Base-by-base conservation (phyloP, 2,888 invertebrate species). In the Pseudoips prasinana region DNA sequence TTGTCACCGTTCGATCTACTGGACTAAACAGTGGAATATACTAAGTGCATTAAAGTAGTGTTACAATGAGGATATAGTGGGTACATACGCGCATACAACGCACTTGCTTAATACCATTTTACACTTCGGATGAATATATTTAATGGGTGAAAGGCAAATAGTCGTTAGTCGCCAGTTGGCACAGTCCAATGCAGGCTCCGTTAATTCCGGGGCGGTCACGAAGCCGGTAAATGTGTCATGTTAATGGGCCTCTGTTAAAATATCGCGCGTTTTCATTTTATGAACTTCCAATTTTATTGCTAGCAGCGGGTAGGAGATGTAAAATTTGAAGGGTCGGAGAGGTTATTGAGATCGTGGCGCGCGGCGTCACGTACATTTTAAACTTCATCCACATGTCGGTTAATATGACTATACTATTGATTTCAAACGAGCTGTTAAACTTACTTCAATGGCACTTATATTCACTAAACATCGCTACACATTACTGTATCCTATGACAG, bases 221-320 rank as follows among this genome's bases (percentile, higher is more conserved):
- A 48, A 58, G 54, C 60, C 66, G 66, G 74, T 72, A 70, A 73
- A 73, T 73, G 72, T 77, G 78, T 76, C 77, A 75, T 75, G 72
- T 73, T 80, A 82, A 82, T 78, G 56, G 64, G 41, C 39, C 48
- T 41, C 55, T 47, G 58, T 64, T 78, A 64, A 78, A 73, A 74
- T 77, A 80, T 73, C 53, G 62, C 68, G 58, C 63, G 50, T 62
- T 69, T 62, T 62, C 64, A 66, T 71, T 75, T 74, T 73, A 76
- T 74, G 73, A 66, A 64, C 65, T 67, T 63, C 63, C 70, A 65
- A 72, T 75, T 75, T 73, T 70, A 75, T 70, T 50, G 46, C 57
- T 53, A 61, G 65, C 41, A 50, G 48, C 35, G 41, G 57, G 47
- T 41, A 35, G 37, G 29, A 32, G 38, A 37, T 40, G 45, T 47